Evolutionary conservation across 2,888 invertebrate species (phyloP).

Genomic region (Tachina fera): DNA sequence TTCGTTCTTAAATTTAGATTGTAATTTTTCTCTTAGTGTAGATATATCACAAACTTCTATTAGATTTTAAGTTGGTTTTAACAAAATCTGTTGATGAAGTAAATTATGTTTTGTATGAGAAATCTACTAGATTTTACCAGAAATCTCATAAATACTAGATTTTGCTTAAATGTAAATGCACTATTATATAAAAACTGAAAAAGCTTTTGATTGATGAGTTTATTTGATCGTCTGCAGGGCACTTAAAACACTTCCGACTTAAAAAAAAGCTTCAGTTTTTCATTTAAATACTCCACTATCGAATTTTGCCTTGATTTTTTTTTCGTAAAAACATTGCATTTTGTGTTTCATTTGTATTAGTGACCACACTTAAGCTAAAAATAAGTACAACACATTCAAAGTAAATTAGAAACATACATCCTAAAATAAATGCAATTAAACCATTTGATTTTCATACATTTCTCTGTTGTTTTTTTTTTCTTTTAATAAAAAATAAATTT

Average conservation of each 20-base stretch:
- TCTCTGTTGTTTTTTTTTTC: not conserved
- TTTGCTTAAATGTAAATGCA: too few relatives aligned
- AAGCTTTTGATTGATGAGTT: too few relatives aligned
- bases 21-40: too few relatives aligned
- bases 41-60: too few relatives aligned
- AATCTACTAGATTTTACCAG: too few relatives aligned
- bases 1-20: too few relatives aligned
- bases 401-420: slow-evolving; percentile 31
- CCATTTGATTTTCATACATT: not conserved
- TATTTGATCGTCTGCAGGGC: too few relatives aligned
- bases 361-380: slow-evolving; percentile 37
- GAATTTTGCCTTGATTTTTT: not conserved
- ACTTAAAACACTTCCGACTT: not conserved
- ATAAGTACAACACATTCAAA: slow-evolving; percentile 13
- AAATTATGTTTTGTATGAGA: too few relatives aligned
- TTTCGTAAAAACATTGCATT: slow-evolving; percentile 1
- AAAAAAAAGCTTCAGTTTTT: slow-evolving; percentile 1
- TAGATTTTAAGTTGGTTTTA: too few relatives aligned
- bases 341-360: slow-evolving; percentile 51
- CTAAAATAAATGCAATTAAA: not conserved
- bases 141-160: too few relatives aligned
- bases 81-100: too few relatives aligned
- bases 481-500: slow-evolving; percentile 12
- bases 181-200: too few relatives aligned
- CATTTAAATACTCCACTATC: slow-evolving; percentile 30